These are phyloP conservation scores for Zaprionus obscuricornis DNA, from an alignment of 2,888 invertebrate species.

Conservation along the genomic window DNA sequence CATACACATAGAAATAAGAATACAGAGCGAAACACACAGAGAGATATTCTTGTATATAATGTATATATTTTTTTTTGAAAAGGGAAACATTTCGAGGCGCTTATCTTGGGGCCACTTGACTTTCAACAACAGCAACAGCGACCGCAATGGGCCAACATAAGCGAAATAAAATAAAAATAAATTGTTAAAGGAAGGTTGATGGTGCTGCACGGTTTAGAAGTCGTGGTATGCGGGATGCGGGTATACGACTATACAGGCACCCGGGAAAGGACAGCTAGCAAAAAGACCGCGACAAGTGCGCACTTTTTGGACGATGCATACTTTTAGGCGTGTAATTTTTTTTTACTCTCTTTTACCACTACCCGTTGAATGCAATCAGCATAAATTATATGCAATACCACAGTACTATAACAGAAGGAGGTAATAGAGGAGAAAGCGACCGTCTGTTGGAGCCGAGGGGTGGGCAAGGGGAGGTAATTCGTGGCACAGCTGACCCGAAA, in stretches of 20 bases:
- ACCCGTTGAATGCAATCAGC: conserved; percentile 77
- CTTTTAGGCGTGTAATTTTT: conserved; percentile 37
- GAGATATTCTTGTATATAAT: conserved; percentile 1
- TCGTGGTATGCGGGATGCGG: neutral
- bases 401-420: no score
- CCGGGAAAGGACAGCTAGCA: conserved; percentile 14
- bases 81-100: conserved; percentile 64
- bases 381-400: conserved; percentile 78
- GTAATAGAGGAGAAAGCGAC: no score
- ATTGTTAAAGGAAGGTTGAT: conserved; percentile 45
- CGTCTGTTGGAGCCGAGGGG: no score
- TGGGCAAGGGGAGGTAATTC: neutral
- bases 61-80: conserved; percentile 29
- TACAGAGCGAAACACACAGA: conserved; percentile 4
- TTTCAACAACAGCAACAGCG: conserved; percentile 37
- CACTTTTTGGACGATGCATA: conserved; percentile 55
- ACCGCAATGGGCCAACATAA: conserved; percentile 44
- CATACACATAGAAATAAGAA: conserved; percentile 7
- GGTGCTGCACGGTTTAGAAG: neutral
- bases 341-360: conserved; percentile 28
- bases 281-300: conserved; percentile 65
- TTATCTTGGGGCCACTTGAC: conserved; percentile 74
- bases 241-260: no score
- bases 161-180: conserved; percentile 71
- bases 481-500: conserved; percentile 79